Base-by-base conservation (phyloP, 2,888 invertebrate genomes). In the Nemapogon koenigi region DNA sequence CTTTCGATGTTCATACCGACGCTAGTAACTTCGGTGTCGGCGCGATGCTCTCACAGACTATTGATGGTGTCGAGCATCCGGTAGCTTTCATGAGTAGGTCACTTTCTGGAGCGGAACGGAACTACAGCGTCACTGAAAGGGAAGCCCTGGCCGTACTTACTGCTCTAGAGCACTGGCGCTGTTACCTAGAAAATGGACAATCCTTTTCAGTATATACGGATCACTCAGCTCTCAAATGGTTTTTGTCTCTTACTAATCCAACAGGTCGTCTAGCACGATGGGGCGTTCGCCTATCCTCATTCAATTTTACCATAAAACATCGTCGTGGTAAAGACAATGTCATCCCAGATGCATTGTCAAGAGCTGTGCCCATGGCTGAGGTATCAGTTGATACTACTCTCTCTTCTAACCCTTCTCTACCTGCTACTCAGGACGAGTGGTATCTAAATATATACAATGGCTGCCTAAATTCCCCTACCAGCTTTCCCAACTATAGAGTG, bases 101-200 rank as follows among this genome's bases (percentile, higher is more conserved):
- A 0, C 33, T 47, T 1, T 19, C 16, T 1, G 19, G 15, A 14
- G 15, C 37, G 10, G 41, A 38, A 17, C n/a, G 22, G 16, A 41
- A 37, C 37, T n/a, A 52, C 17, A 48, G 49, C 15, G 35, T 43
- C 0, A 54, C 55, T 0, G 55, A 57, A 37, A 31, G 52, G 0
- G 53, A 55, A 29, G 32, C 51, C 0, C 25, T 55, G 0, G 52
- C 53, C 2, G 52, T 52, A 0, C 16, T 54, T 1, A 16, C 15
- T 1, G 54, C 52, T 2, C 11, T 53, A 0, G 53, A 54, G 31
- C 48, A 53, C 11, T 55, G 49, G 50, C 41, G 49, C 1, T 49
- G 49, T 35, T 50, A 49, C 37, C 4, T 52, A 1, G 51, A 51
- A 8, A 52, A 47, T n/a, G 50, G 49, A 1, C 25, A 37, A 10